Evolutionary conservation across 2,888 invertebrate genomes (phyloP), one percentile per base, ranked within the genome.

Genomic region (Amphipoea oculea): DNA sequence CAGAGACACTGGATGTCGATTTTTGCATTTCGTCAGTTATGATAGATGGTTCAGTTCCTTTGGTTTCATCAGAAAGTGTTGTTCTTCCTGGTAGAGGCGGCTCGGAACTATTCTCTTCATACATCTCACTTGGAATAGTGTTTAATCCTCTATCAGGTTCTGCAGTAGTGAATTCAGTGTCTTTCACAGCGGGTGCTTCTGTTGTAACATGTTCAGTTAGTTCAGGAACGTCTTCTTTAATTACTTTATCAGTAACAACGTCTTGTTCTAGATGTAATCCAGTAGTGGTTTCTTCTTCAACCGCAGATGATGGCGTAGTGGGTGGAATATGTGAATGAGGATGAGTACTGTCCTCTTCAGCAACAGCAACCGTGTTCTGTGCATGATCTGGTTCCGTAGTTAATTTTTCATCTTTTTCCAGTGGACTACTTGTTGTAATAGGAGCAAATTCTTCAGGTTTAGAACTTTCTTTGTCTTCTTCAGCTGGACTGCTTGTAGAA

Each of bases 121-220:
- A 74, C 17, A 81, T 82, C 72, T 89, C 91, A 86, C 91, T 93
- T 36, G 94, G 93, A 68, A 94, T 94, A 68, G 94, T 94, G 81
- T 95, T 94, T 71, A 94, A 86, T 81, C 92, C 93, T 83, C 91
- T 94, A 79, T 95, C 94, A 63, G 95, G 93, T 89, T 90, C 91
- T 36, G 85, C 86, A 71, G 92, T 92, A 57, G 89, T 90, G 29
- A 57, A 48, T 66, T 86, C 78, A 79, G 29, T 81, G 11, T 84
- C 85, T 76, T 76, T 48, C 20, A 66, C 66, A 63, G 79, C 7
- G 9, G 84, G 51, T 40, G n/a, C n/a, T 78, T 17, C 54, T 69
- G 83, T 84, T 73, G 85, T 48, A 54, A 76, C 17, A 12, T 82
- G 65, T 51, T 80, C 84, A 57, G 72, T 67, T 57, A 77, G 72